Evolutionary conservation across 2,113 vertebrate species (phyloP), one percentile per base, ranked within the genome.

Genomic region (Ramphastos sulfuratus): DNA sequence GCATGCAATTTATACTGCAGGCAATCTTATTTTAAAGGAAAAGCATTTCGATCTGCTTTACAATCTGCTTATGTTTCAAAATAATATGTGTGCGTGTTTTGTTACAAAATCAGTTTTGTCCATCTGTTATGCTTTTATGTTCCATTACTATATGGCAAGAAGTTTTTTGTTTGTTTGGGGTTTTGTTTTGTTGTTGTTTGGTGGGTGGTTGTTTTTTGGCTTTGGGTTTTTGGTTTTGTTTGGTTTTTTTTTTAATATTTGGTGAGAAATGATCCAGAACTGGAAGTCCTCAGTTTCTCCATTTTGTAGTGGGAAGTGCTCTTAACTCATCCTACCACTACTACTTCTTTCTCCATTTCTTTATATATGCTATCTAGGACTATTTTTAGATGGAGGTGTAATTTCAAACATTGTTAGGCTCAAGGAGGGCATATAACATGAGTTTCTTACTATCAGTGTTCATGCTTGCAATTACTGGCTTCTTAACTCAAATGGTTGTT

Each of bases 21-120:
- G 9, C 19, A 60, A 6, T 46, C 85, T 81, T 88, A 44, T 81
- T 90, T 86, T 73, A 61, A 81, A 78, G 61, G 46, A 85, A 78
- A 33, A 80, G 4, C 37, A 39, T 71, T 82, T 75, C 56, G 10
- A 54, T 65, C 14, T 61, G 44, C 16, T 79, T 75, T 74, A 31
- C 21, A 21, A 50, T 50, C 48, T 50, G 21, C 48, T 50, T 20
- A 50, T 50, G 48, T 50, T 88, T 74, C 60, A 33, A 48, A 17
- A 10, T 77, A 64, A 37, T 33, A 54, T 4, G 50, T 58, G 50
- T 7, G 4, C 39, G 6, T 56, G 6, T 82, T 80, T 72, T 86
- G 23, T 81, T 59, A 50, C 10, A 8, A 73, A 79, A 76, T 79
- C 16, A 46, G 20, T n/a, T 75, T 82, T 72, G 6, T 8, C 8